A percentile compares a stretch with the other conserved stretches of the same genome.
Evolutionary conservation across 1,140 invertebrate genomes (phyloP).

Genomic region (Atopsyche davidsoni): DNA sequence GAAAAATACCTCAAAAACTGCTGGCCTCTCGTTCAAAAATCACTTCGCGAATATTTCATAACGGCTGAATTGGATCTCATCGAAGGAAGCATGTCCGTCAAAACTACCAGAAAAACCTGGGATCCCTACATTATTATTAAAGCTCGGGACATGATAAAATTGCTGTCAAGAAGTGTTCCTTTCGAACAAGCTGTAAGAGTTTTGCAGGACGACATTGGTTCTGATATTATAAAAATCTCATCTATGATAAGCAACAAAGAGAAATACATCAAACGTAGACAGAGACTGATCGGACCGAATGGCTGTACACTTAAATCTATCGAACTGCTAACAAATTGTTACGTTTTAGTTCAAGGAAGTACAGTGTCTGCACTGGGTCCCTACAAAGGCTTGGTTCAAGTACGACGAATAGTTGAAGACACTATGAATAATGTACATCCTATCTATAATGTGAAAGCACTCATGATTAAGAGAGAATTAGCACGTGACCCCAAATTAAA

Average conservation of each 20-base stretch:
- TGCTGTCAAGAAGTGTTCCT: slow-evolving; percentile 92
- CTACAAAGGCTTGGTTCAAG: slow-evolving; percentile 89
- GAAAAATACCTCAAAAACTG: slow-evolving; percentile 95
- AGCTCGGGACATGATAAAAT: slow-evolving; percentile 92
- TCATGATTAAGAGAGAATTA: slow-evolving; percentile 97
- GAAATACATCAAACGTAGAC: slow-evolving; percentile 92
- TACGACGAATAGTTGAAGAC: slow-evolving; percentile 88
- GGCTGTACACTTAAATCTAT: slow-evolving; percentile 97
- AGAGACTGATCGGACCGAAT: slow-evolving; percentile 93
- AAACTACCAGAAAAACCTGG: slow-evolving; percentile 96
- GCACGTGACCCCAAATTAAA: slow-evolving; percentile 86
- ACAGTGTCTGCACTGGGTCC: slow-evolving; percentile 96
- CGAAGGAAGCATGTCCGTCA: slow-evolving; percentile 92
- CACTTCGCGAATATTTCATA: slow-evolving; percentile 68
- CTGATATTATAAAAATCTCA: slow-evolving; percentile 97
- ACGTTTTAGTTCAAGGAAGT: slow-evolving; percentile 94
- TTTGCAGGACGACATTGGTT: slow-evolving; percentile 83
- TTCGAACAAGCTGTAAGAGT: slow-evolving; percentile 88
- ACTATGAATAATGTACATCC: slow-evolving; percentile 99
- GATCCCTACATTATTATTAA: slow-evolving; percentile 98
- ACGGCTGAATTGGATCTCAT: slow-evolving; percentile 91
- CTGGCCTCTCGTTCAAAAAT: slow-evolving; percentile 91
- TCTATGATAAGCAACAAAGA: slow-evolving; percentile 87
- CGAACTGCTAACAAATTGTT: slow-evolving; percentile 96
- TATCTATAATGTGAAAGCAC: slow-evolving; percentile 97